Evolutionary conservation across 2,797 vertebrate genomes (phyloP).

Genomic region (Limnodromus scolopaceus): DNA sequence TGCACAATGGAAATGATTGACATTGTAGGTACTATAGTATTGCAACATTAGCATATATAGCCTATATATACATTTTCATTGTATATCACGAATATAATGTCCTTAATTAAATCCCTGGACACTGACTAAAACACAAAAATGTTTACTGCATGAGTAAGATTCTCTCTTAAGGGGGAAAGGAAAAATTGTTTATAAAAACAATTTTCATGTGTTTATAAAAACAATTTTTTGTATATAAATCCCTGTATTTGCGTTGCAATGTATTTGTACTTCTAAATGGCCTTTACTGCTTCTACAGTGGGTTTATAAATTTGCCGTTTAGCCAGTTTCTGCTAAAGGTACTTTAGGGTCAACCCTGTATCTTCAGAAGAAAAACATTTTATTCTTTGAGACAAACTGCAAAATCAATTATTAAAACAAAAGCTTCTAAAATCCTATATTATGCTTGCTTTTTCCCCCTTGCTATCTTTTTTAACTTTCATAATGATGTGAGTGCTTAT

Average conservation of each 20-base stretch:
- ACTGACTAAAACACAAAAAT: background rate
- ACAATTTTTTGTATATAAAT: background rate
- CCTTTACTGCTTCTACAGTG: background rate
- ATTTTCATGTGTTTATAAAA: background rate
- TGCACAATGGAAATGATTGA: background rate
- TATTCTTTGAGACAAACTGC: background rate
- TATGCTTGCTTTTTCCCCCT: background rate
- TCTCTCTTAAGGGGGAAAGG: background rate
- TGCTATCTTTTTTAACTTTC: background rate
- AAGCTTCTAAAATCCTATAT: background rate
- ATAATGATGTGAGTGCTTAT: background rate
- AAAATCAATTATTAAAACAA: slow-evolving; percentile 27
- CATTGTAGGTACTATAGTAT: background rate
- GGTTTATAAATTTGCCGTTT: background rate
- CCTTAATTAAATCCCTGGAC: background rate
- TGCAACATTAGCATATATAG: background rate
- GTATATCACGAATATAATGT: background rate
- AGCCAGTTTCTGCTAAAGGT: background rate
- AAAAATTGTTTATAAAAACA: background rate
- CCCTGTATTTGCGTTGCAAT: background rate
- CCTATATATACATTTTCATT: background rate
- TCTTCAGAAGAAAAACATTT: slow-evolving; percentile 4
- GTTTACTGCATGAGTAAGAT: background rate
- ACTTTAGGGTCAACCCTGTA: background rate
- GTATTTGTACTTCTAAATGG: background rate